Conservation (phyloP, 2,888 invertebrate species). For the Caenorhabditis sinica region DNA sequence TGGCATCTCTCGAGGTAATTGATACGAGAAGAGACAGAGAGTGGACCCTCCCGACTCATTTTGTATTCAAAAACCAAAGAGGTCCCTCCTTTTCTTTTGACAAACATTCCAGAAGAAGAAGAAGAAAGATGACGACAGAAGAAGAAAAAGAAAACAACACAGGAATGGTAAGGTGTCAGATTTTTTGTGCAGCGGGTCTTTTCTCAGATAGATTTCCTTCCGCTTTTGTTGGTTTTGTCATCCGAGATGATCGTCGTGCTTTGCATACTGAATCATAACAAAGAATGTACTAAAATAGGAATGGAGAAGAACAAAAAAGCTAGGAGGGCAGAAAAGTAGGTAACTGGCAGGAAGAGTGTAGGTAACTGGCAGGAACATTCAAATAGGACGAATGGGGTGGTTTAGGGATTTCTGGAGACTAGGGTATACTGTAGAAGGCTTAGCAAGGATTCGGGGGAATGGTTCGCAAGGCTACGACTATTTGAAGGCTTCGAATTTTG, state of each 20-base stretch:
- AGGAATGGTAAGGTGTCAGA: constrained; percentile 59
- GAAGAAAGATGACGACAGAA: not conserved
- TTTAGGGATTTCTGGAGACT: not conserved
- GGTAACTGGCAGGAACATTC: constrained; percentile 10
- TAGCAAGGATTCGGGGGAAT: no score
- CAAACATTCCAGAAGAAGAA: constrained; percentile 49
- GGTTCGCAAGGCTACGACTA: no score
- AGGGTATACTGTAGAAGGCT: not conserved
- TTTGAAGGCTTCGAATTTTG: not conserved
- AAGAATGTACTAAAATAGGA: constrained; percentile 47
- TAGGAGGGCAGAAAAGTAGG: not conserved
- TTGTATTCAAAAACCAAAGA: constrained; percentile 50
- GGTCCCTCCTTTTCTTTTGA: constrained; percentile 15
- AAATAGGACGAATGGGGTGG: not conserved
- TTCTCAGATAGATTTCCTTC: constrained; percentile 54
- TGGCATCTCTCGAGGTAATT: constrained; percentile 55
- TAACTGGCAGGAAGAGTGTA: constrained; percentile 13
- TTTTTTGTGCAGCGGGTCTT: constrained; percentile 43
- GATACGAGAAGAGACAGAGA: constrained; percentile 28
- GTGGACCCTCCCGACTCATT: constrained; percentile 31
- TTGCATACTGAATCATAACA: constrained; percentile 53
- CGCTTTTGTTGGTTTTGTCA: constrained; percentile 62
- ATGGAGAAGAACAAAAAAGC: constrained; percentile 14
- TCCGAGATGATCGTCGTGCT: constrained; percentile 57
- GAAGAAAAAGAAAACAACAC: constrained; percentile 23